Evolutionary conservation across 2,797 vertebrate genomes (phyloP).

Genomic region (Myiotriccus ornatus): DNA sequence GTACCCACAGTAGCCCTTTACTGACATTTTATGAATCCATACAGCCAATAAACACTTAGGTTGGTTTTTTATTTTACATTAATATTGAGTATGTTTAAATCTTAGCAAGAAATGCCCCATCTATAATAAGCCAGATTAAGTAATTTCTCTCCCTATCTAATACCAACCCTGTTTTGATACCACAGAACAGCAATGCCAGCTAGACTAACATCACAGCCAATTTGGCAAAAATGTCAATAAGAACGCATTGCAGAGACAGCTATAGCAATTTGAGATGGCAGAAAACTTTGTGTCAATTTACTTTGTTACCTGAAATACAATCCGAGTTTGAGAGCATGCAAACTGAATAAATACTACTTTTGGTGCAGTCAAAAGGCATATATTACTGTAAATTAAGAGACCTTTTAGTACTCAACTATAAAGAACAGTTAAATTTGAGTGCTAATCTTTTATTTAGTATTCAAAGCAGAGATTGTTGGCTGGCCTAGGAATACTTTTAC

Average conservation of each 20-base stretch:
- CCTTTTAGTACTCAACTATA: slow-evolving; percentile 33
- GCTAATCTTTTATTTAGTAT: slow-evolving; percentile 37
- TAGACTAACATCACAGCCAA: slow-evolving; percentile 6
- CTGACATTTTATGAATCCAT: slow-evolving; percentile 42
- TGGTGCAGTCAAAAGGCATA: slow-evolving; percentile 38
- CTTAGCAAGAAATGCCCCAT: neutral
- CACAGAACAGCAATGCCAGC: slow-evolving; percentile 12
- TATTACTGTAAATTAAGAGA: slow-evolving; percentile 25
- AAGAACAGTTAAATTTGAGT: slow-evolving; percentile 31
- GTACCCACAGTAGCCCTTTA: neutral
- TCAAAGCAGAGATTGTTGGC: slow-evolving; percentile 51
- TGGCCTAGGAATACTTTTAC: slow-evolving; percentile 53
- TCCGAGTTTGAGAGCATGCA: slow-evolving; percentile 63
- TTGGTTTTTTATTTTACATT: neutral
- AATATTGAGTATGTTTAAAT: slow-evolving; percentile 9
- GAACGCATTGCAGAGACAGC: neutral
- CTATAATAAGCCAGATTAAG: slow-evolving; percentile 26
- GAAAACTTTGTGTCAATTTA: slow-evolving; percentile 15
- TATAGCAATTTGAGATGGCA: neutral
- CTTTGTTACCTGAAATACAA: slow-evolving; percentile 53
- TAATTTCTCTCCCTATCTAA: neutral
- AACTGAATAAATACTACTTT: slow-evolving; percentile 35
- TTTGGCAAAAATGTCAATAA: neutral
- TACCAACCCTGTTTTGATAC: slow-evolving; percentile 28
- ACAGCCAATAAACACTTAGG: slow-evolving; percentile 28